Evolutionary conservation across 2,888 invertebrate genomes (phyloP).

Genomic region (Tanytarsus gracilentus): DNA sequence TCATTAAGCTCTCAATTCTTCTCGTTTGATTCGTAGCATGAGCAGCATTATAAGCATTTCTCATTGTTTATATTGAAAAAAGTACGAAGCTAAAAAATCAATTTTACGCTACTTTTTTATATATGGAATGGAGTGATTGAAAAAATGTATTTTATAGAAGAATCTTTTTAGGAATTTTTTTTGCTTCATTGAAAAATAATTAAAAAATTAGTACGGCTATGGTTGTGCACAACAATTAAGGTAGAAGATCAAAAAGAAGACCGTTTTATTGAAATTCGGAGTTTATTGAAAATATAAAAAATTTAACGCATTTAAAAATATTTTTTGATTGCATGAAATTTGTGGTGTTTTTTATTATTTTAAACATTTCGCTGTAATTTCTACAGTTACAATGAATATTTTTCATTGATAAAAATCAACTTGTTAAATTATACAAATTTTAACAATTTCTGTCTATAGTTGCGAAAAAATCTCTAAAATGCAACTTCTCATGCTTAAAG

Average conservation of each 20-base stretch:
- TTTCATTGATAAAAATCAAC: too few species aligned
- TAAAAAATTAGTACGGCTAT: constrained; percentile 27
- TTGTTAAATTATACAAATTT: too few species aligned
- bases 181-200: constrained; percentile 27
- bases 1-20: neutral
- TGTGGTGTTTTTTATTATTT: too few species aligned
- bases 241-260: neutral
- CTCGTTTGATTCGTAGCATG: neutral
- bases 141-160: neutral
- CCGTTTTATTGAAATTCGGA: neutral
- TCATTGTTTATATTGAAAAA: constrained; percentile 22
- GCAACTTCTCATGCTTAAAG: too few species aligned
- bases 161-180: neutral
- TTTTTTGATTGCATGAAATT: too few species aligned
- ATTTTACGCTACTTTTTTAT: constrained; percentile 28
- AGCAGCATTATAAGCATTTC: constrained; percentile 21
- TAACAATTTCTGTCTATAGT: too few species aligned
- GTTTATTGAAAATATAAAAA: neutral
- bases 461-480: too few species aligned
- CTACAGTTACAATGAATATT: too few species aligned
- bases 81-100: constrained; percentile 17
- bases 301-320: neutral
- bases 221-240: neutral
- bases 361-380: too few species aligned
- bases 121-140: neutral